These are phyloP conservation scores for Lutjanus argentimaculatus DNA, from an alignment of 2,797 vertebrate species.

Conservation along the genomic window DNA sequence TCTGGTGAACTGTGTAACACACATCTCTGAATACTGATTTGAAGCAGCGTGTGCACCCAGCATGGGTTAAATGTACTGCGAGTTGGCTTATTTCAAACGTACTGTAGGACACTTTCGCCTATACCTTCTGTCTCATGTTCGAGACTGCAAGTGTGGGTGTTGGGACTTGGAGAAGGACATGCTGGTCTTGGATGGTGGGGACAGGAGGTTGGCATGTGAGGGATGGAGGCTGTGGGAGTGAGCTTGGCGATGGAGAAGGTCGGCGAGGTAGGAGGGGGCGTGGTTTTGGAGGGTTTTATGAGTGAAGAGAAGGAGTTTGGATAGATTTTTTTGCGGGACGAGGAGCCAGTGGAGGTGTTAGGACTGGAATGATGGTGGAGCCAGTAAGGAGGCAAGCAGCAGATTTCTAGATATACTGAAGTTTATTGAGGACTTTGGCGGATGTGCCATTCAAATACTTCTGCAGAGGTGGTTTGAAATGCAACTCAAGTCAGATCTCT, in stretches of 20 bases:
- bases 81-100: background rate
- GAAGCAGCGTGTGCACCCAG: background rate
- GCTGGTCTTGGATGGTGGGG: background rate
- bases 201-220: background rate
- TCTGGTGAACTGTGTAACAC: background rate
- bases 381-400: background rate
- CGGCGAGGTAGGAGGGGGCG: background rate
- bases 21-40: background rate
- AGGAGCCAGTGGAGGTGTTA: background rate
- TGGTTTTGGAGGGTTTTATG: background rate
- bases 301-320: background rate
- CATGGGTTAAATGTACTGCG: too few species aligned
- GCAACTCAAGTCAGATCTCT: too few species aligned
- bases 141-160: background rate
- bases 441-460: background rate
- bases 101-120: background rate
- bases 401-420: background rate
- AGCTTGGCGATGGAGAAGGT: background rate
- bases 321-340: background rate
- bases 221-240: background rate
- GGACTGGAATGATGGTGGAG: background rate
- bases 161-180: background rate
- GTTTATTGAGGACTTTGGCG: background rate
- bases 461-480: too few species aligned
- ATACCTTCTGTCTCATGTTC: background rate